These are phyloP conservation scores for Neodon shergylaensis DNA, from an alignment of 2,113 vertebrate genomes.

Conservation along the genomic window DNA sequence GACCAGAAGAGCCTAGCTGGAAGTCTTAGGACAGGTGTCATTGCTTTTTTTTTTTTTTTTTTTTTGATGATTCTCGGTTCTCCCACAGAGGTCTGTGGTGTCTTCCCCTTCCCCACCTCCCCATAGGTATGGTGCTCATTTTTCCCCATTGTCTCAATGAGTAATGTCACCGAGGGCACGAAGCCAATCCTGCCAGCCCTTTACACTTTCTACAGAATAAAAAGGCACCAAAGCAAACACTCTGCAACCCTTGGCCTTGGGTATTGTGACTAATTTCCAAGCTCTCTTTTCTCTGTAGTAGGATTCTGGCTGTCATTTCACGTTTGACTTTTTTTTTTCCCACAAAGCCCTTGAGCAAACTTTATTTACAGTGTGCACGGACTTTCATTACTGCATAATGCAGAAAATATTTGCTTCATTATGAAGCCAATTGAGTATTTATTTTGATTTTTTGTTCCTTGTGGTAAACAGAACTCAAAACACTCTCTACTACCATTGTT, in stretches of 20 bases:
- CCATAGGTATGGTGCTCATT: constrained; percentile 51
- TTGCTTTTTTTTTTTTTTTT: constrained; percentile 3
- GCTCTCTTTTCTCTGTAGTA: constrained; percentile 47
- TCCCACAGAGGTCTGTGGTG: constrained; percentile 1
- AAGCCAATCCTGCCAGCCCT: constrained; percentile 51
- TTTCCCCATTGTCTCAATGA: constrained; percentile 69
- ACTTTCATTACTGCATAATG: constrained; percentile 82
- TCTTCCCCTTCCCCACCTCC: not conserved
- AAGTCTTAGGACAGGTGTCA: not conserved
- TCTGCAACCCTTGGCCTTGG: constrained; percentile 19
- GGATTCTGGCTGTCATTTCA: constrained; percentile 69
- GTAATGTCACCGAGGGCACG: constrained; percentile 58
- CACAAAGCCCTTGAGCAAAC: constrained; percentile 74
- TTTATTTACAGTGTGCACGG: constrained; percentile 76
- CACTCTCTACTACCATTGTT: constrained; percentile 70
- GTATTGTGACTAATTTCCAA: constrained; percentile 68
- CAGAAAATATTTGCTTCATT: constrained; percentile 82
- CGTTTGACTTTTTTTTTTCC: constrained; percentile 55
- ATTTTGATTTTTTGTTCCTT: constrained; percentile 82
- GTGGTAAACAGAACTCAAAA: constrained; percentile 82
- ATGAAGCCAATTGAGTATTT: constrained; percentile 79
- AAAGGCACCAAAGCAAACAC: constrained; percentile 65
- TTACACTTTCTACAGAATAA: constrained; percentile 70
- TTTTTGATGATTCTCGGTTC: not conserved
- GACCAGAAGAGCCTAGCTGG: not conserved